These are phyloP conservation scores for Tychaedon coryphoeus DNA, from an alignment of 2,113 vertebrate species.

Conservation along the genomic window DNA sequence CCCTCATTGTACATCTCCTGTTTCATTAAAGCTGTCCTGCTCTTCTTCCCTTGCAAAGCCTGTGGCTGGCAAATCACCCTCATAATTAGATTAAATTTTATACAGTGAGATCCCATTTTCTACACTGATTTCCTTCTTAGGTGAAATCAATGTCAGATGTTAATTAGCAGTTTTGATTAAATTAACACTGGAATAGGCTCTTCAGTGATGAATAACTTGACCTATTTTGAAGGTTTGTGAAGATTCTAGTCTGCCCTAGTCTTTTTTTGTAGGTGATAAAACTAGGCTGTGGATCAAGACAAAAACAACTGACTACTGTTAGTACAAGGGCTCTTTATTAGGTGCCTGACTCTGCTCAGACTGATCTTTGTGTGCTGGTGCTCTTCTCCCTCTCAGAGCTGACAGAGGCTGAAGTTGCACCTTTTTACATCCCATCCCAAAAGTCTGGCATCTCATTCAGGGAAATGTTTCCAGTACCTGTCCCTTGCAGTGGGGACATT, in stretches of 20 bases:
- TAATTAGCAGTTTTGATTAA: conserved; percentile 75
- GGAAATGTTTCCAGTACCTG: not conserved
- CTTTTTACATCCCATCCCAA: not conserved
- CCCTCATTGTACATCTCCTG: not conserved
- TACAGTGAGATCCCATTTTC: conserved; percentile 29
- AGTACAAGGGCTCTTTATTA: not conserved
- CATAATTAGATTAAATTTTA: conserved; percentile 25
- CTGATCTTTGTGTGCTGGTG: not conserved
- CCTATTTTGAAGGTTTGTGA: conserved; percentile 67
- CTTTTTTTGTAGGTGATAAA: conserved; percentile 53
- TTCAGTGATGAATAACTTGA: conserved; percentile 65
- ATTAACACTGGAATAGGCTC: conserved; percentile 48
- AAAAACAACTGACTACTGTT: not conserved
- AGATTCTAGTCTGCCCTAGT: conserved; percentile 37
- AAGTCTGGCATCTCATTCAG: not conserved
- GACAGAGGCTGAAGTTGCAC: not conserved
- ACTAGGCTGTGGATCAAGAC: conserved; percentile 48
- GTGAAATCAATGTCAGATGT: conserved; percentile 64
- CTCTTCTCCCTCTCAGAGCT: not conserved
- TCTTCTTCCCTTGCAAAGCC: not conserved
- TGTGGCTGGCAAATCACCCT: not conserved
- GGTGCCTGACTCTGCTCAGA: not conserved
- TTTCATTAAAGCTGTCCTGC: not conserved
- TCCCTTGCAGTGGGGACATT: not conserved
- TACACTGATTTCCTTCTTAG: conserved; percentile 27